Evolutionary conservation across 1,140 invertebrate species (phyloP).

Genomic region (Rhopalosiphum padi): DNA sequence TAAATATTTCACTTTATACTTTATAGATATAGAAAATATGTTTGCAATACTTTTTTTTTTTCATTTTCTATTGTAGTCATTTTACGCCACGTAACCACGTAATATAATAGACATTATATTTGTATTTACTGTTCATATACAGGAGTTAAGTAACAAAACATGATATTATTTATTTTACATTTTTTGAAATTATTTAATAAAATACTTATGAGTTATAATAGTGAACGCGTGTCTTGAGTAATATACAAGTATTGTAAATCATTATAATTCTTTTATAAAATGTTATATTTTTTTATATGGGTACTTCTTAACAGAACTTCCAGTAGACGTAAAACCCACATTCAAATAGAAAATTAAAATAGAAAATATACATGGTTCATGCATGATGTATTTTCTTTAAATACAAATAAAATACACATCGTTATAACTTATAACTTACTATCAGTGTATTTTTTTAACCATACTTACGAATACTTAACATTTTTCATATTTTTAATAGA

Average conservation of each 20-base stretch:
- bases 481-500: not conserved
- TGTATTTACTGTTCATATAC: not conserved
- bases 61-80: conserved; percentile 3
- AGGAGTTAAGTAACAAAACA: not conserved
- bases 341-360: not conserved
- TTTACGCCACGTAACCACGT: not conserved
- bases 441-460: not conserved
- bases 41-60: not conserved
- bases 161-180: not conserved
- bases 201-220: not conserved
- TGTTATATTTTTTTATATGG: not conserved
- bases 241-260: not conserved
- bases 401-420: not conserved
- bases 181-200: conserved; percentile 1
- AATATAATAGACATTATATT: conserved; percentile 19
- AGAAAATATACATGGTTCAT: not conserved
- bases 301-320: not conserved
- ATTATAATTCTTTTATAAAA: not conserved
- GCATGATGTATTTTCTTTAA: not conserved
- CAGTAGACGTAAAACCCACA: not conserved
- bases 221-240: not conserved
- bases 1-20: conserved; percentile 39
- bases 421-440: not conserved
- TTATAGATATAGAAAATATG: not conserved
- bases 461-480: not conserved